Conservation (phyloP, 2,888 invertebrate species). For the Phania funesta region DNA sequence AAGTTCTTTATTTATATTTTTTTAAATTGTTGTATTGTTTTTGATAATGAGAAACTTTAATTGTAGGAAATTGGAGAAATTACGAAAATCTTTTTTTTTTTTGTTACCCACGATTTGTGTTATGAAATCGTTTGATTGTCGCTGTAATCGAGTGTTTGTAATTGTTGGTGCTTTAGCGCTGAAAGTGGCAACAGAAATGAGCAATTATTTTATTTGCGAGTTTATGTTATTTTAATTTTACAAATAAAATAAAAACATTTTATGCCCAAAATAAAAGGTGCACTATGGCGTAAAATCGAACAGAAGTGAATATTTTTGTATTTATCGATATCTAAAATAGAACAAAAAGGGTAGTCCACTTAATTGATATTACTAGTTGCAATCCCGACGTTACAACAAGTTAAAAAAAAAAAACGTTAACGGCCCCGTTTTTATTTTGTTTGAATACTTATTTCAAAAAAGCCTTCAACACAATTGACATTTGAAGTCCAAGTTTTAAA, state of each 20-base stretch:
- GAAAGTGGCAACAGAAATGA: slow-evolving; percentile 5
- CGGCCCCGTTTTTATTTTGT: too few species aligned
- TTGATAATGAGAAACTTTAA: slow-evolving; percentile 17
- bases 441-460: too few species aligned
- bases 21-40: slow-evolving; percentile 16
- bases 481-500: not conserved
- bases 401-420: too few species aligned
- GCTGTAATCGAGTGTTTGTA: slow-evolving; percentile 13
- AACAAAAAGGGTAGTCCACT: too few species aligned
- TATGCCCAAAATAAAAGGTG: too few species aligned
- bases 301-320: too few species aligned
- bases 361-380: too few species aligned
- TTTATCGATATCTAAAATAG: too few species aligned
- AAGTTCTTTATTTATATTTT: too few species aligned
- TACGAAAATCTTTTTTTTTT: not conserved
- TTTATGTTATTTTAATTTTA: not conserved
- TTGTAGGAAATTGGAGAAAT: slow-evolving; percentile 15
- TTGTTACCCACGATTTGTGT: slow-evolving; percentile 23
- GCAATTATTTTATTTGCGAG: not conserved
- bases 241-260: too few species aligned
- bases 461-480: not conserved
- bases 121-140: slow-evolving; percentile 40
- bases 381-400: too few species aligned
- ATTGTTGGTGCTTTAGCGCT: not conserved
- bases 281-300: too few species aligned